Conservation (phyloP, 1,140 invertebrate species). For the Sitobion miscanthi region DNA sequence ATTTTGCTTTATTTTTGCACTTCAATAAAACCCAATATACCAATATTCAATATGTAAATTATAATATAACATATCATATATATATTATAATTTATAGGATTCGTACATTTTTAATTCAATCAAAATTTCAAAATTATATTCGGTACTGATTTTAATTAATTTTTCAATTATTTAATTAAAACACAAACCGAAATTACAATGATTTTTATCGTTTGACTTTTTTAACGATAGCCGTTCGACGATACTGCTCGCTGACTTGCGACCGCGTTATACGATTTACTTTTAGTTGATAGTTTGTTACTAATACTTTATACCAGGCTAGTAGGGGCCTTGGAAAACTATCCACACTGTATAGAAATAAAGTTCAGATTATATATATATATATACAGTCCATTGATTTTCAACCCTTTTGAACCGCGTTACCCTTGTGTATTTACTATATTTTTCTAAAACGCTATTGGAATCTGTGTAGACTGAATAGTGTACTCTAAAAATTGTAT, state of each 20-base stretch:
- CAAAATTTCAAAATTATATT: too few relatives aligned
- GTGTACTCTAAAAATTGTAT: background rate
- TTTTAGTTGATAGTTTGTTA: background rate
- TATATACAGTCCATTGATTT: background rate
- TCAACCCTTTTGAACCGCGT: background rate
- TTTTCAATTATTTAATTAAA: background rate
- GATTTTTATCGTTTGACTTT: background rate
- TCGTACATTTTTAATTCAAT: too few relatives aligned
- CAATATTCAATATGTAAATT: too few relatives aligned
- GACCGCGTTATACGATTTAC: background rate
- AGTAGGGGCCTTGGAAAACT: background rate
- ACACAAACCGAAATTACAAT: background rate
- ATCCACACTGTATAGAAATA: background rate
- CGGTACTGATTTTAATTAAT: background rate
- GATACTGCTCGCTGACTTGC: background rate
- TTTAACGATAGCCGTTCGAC: background rate
- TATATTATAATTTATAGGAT: too few relatives aligned
- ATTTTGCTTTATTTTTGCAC: too few relatives aligned
- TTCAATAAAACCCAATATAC: too few relatives aligned
- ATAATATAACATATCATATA: too few relatives aligned
- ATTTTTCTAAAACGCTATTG: background rate
- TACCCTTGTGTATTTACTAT: slow-evolving; percentile 7
- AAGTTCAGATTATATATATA: background rate
- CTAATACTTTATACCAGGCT: background rate
- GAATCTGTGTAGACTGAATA: background rate